phyloP scores from a whole-genome alignment of 2,888 invertebrate species.

The Catocala sponsa region DNA sequence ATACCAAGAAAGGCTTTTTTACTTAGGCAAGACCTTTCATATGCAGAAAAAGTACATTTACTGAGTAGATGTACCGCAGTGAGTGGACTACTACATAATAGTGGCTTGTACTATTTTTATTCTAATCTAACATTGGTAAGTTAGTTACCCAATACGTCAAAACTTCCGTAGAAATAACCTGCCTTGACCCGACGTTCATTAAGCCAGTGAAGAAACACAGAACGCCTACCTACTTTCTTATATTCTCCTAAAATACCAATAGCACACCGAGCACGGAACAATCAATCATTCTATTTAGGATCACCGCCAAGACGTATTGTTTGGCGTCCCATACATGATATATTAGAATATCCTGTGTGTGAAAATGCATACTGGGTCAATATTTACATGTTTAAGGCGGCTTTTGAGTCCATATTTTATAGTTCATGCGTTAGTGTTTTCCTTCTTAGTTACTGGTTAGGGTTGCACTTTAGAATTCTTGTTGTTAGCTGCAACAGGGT shows the following conservation, averaged over 20 bases:
- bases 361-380: constrained; percentile 19
- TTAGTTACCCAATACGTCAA: not conserved
- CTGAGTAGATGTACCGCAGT: no score
- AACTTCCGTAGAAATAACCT: not conserved
- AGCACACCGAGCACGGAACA: constrained; percentile 26
- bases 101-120: no score
- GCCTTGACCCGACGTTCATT: constrained; percentile 31
- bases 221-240: constrained; percentile 25
- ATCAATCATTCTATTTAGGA: constrained; percentile 48
- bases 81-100: no score
- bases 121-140: not conserved
- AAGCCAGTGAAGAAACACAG: constrained; percentile 25
- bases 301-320: constrained; percentile 26
- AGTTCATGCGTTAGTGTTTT: no score
- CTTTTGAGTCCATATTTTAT: not conserved
- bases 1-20: no score
- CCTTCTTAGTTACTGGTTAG: no score
- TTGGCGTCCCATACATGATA: constrained; percentile 13
- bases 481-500: no score
- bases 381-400: constrained; percentile 17
- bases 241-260: constrained; percentile 36
- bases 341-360: constrained; percentile 14
- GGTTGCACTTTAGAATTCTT: no score
- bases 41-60: no score
- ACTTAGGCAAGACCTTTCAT: no score